Conservation (phyloP, 2,797 vertebrate genomes). For the Malurus leucopterus region DNA sequence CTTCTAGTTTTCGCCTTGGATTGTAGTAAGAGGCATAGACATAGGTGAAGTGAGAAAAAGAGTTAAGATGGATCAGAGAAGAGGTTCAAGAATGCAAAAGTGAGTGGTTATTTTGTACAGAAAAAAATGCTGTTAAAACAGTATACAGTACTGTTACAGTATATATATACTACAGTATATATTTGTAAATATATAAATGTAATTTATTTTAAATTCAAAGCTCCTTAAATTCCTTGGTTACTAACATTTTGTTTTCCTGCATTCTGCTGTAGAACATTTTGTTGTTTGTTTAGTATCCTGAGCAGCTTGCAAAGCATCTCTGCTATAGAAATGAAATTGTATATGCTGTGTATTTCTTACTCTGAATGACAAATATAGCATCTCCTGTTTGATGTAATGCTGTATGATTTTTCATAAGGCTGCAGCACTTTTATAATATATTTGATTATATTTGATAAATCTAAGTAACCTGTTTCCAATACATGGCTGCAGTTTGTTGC, state of each 20-base stretch:
- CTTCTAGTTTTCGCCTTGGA: neutral
- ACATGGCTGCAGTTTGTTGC: neutral
- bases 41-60: neutral
- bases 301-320: neutral
- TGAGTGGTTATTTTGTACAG: neutral
- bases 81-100: neutral
- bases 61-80: neutral
- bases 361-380: neutral
- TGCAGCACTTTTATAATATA: neutral
- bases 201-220: neutral
- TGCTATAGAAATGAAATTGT: neutral
- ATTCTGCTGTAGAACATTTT: neutral
- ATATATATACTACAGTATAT: too few species aligned
- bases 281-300: neutral
- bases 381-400: neutral
- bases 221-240: neutral
- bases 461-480: neutral
- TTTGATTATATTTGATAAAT: neutral
- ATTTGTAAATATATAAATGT: neutral
- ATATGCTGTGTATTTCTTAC: neutral
- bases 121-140: conserved; percentile 1
- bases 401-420: neutral
- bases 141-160: neutral
- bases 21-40: neutral
- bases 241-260: neutral